Evolutionary conservation across 2,797 vertebrate species (phyloP).

Genomic region (Rhodeus uyekii): DNA sequence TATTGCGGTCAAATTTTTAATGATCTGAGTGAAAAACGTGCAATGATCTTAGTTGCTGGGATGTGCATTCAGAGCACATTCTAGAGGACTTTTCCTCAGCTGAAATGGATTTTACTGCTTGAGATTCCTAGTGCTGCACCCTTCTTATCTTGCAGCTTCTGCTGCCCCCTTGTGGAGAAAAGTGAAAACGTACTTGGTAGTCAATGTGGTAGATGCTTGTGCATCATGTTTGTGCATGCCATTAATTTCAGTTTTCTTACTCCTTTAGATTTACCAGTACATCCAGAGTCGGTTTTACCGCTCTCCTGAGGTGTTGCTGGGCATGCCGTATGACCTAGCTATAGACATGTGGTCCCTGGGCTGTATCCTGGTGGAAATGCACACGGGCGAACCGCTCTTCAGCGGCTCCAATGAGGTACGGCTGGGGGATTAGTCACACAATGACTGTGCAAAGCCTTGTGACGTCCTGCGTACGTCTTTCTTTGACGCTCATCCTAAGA

Average conservation of each 20-base stretch:
- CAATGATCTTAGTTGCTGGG: constrained; percentile 9
- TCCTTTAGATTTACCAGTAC: constrained; percentile 91
- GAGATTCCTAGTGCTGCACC: constrained; percentile 43
- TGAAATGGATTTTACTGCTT: constrained; percentile 46
- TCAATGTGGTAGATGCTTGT: neutral
- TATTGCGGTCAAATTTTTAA: neutral
- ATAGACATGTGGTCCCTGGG: constrained; percentile 96
- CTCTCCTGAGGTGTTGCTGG: constrained; percentile 90
- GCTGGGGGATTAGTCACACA: neutral
- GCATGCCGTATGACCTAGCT: constrained; percentile 92
- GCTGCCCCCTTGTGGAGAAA: constrained; percentile 52
- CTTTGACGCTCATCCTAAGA: neutral
- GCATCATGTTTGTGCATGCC: neutral
- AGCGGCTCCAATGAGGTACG: constrained; percentile 92
- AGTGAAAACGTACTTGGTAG: neutral
- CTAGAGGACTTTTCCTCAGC: constrained; percentile 46
- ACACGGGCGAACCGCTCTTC: constrained; percentile 92
- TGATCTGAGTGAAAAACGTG: neutral
- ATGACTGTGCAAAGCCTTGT: constrained; percentile 13
- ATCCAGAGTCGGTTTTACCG: constrained; percentile 96
- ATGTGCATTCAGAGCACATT: constrained; percentile 49
- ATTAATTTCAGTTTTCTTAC: neutral
- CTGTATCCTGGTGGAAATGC: constrained; percentile 95
- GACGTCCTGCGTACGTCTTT: neutral
- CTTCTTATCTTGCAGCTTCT: constrained; percentile 39